These are phyloP conservation scores for Trissolcus basalis DNA, from an alignment of 1,140 invertebrate species.

Conservation along the genomic window DNA sequence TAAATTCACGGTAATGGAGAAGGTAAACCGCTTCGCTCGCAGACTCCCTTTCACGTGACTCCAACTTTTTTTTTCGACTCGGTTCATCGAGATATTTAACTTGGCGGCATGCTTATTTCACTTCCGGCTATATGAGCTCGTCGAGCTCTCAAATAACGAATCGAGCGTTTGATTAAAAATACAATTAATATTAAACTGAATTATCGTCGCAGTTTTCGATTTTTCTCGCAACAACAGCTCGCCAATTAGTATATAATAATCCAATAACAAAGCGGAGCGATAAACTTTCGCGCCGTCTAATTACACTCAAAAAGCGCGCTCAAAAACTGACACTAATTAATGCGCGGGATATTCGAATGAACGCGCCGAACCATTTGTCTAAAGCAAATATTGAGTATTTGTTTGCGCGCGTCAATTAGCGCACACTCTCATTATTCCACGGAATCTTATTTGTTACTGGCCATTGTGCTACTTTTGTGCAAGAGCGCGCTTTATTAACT, in stretches of 20 bases:
- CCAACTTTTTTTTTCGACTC: slow-evolving; percentile 67
- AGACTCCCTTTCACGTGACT: too few species aligned
- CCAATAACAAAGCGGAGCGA: slow-evolving; percentile 20
- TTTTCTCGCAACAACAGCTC: slow-evolving; percentile 4
- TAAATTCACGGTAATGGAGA: too few species aligned
- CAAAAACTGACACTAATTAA: slow-evolving; percentile 36
- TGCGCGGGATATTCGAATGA: slow-evolving; percentile 27
- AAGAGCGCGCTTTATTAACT: slow-evolving; percentile 27
- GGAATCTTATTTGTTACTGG: slow-evolving; percentile 33
- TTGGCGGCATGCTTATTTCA: slow-evolving; percentile 38
- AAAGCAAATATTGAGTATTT: slow-evolving; percentile 8
- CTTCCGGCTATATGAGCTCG: slow-evolving; percentile 6
- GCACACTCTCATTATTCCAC: slow-evolving; percentile 18
- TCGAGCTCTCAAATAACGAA: slow-evolving; percentile 19
- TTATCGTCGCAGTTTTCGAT: neutral
- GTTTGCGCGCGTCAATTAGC: slow-evolving; percentile 25
- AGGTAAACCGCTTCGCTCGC: too few species aligned
- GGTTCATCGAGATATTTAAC: slow-evolving; percentile 73
- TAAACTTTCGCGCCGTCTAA: slow-evolving; percentile 23
- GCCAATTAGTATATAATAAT: slow-evolving; percentile 25
- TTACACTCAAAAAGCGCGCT: slow-evolving; percentile 22
- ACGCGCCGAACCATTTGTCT: slow-evolving; percentile 19
- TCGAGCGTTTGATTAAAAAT: slow-evolving; percentile 17
- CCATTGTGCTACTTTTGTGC: slow-evolving; percentile 11
- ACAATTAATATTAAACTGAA: slow-evolving; percentile 24